Percentiles rank a stretch among this genome's conserved stretches.
phyloP scores from a whole-genome alignment of 2,797 vertebrate genomes.

The Fratercula arctica region DNA sequence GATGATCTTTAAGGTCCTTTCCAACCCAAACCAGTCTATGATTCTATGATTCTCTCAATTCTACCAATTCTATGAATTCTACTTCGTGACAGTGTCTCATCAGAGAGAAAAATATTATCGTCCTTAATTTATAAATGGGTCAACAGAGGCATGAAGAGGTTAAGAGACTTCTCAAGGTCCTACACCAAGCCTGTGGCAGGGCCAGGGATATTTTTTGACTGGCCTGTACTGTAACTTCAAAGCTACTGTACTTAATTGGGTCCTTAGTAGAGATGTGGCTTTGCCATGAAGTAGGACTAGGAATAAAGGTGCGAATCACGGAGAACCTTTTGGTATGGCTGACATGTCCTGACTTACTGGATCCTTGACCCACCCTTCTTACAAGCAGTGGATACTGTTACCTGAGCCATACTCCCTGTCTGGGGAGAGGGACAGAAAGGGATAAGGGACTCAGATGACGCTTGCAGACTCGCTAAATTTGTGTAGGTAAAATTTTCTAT shows the following conservation, averaged over 20 bases:
- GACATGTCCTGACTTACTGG: not conserved
- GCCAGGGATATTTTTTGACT: not conserved
- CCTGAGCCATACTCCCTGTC: not conserved
- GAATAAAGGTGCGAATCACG: not conserved
- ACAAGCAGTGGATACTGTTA: not conserved
- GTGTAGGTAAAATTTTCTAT: not conserved
- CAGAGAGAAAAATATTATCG: not conserved
- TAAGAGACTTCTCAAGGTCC: not conserved
- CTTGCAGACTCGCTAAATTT: not conserved
- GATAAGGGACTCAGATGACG: not conserved
- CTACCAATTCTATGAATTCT: not conserved
- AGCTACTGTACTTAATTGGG: not conserved
- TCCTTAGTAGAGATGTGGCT: not conserved
- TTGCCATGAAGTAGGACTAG: not conserved
- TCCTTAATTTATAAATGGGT: not conserved
- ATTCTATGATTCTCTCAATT: not conserved
- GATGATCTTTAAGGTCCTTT: not conserved
- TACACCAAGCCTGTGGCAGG: not conserved
- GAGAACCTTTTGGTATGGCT: not conserved
- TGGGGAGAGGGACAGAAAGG: not conserved
- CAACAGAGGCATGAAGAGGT: not conserved
- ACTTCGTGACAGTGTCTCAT: not conserved
- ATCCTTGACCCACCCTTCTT: not conserved
- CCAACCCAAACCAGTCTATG: not conserved
- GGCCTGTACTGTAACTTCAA: not conserved